phyloP scores from a whole-genome alignment of 2,888 invertebrate species.

The Brassicogethes aeneus region DNA sequence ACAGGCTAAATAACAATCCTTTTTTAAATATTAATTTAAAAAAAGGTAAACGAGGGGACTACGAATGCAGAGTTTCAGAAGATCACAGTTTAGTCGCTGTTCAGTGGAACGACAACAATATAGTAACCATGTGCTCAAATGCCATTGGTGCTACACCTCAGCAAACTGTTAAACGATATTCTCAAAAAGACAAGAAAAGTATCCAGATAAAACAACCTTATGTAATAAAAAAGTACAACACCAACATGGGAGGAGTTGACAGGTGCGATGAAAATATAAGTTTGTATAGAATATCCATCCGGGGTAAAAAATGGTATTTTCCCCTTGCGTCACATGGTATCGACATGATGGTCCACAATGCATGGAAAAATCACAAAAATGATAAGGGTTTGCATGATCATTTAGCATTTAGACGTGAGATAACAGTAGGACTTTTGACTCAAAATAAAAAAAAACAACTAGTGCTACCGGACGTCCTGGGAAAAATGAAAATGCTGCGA shows the following conservation, averaged over 20 bases:
- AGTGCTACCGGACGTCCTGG: conserved; percentile 5
- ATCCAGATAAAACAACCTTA: conserved; percentile 6
- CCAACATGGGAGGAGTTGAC: conserved; percentile 6
- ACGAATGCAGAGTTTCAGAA: conserved; percentile 6
- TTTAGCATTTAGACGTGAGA: conserved; percentile 1
- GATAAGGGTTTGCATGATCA: conserved; percentile 1
- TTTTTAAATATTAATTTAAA: conserved; percentile 5
- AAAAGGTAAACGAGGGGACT: conserved; percentile 12
- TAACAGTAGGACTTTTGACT: background rate
- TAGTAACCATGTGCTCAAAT: background rate
- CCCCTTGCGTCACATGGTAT: conserved; percentile 3
- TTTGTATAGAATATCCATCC: too few relatives aligned
- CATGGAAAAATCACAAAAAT: conserved; percentile 1
- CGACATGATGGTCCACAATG: conserved; percentile 3
- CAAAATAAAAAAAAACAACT: background rate
- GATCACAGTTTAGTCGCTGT: background rate
- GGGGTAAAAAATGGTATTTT: too few relatives aligned
- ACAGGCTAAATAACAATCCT: conserved; percentile 6
- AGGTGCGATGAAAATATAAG: conserved; percentile 4
- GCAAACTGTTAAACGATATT: conserved; percentile 5
- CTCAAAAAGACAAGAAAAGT: conserved; percentile 8
- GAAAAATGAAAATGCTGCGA: conserved; percentile 8
- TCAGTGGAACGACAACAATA: conserved; percentile 2
- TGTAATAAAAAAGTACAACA: conserved; percentile 6
- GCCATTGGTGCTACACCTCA: background rate